A percentile compares a stretch with the other conserved stretches of the same genome.
Evolutionary conservation across 2,888 invertebrate species (phyloP).

Genomic region (Sepiola atlantica): DNA sequence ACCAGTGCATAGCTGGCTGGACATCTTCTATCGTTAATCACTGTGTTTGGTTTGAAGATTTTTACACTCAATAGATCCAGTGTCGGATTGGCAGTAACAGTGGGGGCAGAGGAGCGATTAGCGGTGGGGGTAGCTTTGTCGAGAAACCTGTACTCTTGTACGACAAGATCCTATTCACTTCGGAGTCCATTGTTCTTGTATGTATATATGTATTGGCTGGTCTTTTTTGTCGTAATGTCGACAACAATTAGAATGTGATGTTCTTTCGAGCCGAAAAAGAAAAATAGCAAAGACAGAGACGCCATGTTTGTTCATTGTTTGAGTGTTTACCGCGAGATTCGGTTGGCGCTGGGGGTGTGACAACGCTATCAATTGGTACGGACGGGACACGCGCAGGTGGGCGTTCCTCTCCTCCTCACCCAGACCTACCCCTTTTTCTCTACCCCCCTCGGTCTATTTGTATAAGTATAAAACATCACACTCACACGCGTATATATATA

Average conservation of each 20-base stretch:
- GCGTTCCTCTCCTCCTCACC: not conserved
- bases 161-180: not conserved
- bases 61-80: not conserved
- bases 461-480: not conserved
- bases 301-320: not conserved
- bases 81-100: not conserved
- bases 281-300: not conserved
- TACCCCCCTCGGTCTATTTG: not conserved
- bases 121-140: no score
- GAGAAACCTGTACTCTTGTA: not conserved
- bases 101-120: no score
- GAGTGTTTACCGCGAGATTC: not conserved
- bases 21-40: not conserved
- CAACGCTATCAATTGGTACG: not conserved
- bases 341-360: not conserved
- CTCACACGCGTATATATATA: not conserved
- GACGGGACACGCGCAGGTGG: not conserved
- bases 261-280: not conserved
- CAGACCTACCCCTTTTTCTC: not conserved
- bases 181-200: not conserved
- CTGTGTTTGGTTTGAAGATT: slow-evolving; percentile 10
- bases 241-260: slow-evolving; percentile 8
- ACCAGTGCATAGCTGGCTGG: not conserved
- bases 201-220: not conserved
- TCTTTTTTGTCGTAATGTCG: slow-evolving; percentile 12